Evolutionary conservation across 2,888 invertebrate genomes (phyloP).

Genomic region (Mechanitis mazaeus): DNA sequence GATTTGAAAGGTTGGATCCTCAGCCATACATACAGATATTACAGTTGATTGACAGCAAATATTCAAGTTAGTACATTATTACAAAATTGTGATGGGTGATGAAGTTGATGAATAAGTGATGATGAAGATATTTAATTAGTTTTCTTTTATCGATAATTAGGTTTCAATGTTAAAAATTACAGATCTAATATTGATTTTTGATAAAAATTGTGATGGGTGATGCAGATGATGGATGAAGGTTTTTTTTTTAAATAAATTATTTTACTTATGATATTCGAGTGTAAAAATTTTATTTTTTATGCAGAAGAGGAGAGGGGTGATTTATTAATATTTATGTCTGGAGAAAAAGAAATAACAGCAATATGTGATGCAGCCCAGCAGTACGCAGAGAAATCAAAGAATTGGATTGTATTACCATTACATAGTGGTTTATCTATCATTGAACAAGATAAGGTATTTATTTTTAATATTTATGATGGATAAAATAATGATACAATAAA

Average conservation of each 20-base stretch:
- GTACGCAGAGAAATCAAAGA: constrained; percentile 84
- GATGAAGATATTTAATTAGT: too few relatives aligned
- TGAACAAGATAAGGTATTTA: constrained; percentile 94
- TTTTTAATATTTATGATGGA: constrained; percentile 3
- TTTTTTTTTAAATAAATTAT: too few relatives aligned
- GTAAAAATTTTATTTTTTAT: not conserved
- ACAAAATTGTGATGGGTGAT: too few relatives aligned
- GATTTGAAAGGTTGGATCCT: constrained; percentile 89
- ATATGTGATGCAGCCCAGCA: constrained; percentile 90
- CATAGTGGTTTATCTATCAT: constrained; percentile 94
- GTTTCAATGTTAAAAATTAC: too few relatives aligned
- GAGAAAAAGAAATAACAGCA: constrained; percentile 93
- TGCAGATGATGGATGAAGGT: too few relatives aligned
- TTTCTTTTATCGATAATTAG: too few relatives aligned
- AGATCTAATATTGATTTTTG: too few relatives aligned
- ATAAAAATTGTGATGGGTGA: too few relatives aligned
- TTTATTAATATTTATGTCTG: constrained; percentile 95
- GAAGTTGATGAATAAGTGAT: too few relatives aligned
- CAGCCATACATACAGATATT: constrained; percentile 95
- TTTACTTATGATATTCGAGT: too few relatives aligned
- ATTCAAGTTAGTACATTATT: constrained; percentile 76
- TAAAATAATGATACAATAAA: not conserved
- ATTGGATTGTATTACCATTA: constrained; percentile 95
- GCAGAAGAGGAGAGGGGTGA: constrained; percentile 91
- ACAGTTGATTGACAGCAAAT: constrained; percentile 93